Base-by-base conservation (phyloP, 2,888 invertebrate species). In the Mesorhabditis spiculigera region DNA sequence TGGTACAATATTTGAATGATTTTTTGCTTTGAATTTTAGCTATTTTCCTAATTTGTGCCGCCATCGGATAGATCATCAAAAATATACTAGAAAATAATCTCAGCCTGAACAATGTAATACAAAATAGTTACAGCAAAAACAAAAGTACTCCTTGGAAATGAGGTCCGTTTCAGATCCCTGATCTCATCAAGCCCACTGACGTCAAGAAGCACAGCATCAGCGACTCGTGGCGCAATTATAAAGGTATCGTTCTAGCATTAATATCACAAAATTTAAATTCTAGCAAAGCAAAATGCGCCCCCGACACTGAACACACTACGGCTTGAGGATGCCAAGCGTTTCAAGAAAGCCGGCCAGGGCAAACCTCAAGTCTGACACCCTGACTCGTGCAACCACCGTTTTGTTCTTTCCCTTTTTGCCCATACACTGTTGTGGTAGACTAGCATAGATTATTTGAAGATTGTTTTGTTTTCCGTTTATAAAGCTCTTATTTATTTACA, bases 311-410 rank as follows among this genome's bases (percentile, higher is more conserved):
- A 75, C 5, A 74, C 73, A 63, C 70, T 84, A 45, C 74, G 78
- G 68, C 72, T 78, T 70, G 71, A 76, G 45, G 84, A 84, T 66
- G 74, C 74, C 13, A 71, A 80, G 41, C 71, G 73, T 41, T 84
- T 84, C 75, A 82, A 80, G 68, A 82, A 81, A 70, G 84, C 84
- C 10, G 84, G 84, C 28, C 75, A 79, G 16, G 82, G 79, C 43
- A 81, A 84, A 69, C 78, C 78, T n/a, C 58, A n/a, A 50, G 58
- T 50, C 10, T 50, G n/a, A 50, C n/a, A n/a, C 1, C 28, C 28
- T 28, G 28, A 28, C 28, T 28, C 3, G 28, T 28, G 28, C 28
- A 28, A 28, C 28, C 28, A 28, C 28, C 28, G 28, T 28, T 28
- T 28, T 28, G 28, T 28, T 3, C 28, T 28, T 28, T 28, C 28